A percentile compares a stretch with the other conserved stretches of the same genome.
phyloP scores from a whole-genome alignment of 2,888 invertebrate species.

The Acanthosoma haemorrhoidale region DNA sequence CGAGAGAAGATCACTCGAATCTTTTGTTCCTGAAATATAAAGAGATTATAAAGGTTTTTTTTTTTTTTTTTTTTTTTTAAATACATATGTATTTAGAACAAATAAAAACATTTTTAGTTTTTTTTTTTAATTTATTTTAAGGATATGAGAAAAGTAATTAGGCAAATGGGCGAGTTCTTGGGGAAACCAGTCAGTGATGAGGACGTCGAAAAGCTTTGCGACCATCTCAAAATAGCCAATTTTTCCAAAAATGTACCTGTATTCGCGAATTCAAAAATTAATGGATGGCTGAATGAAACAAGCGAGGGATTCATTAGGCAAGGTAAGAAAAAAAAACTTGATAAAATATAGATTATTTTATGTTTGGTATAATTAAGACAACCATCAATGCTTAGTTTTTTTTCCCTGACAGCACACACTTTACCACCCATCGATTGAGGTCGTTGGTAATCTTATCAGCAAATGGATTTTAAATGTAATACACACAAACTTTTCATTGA shows the following conservation, averaged over 20 bases:
- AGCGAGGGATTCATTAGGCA: slow-evolving; percentile 63
- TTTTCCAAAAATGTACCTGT: slow-evolving; percentile 77
- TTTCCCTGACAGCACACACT: too few relatives aligned
- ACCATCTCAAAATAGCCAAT: slow-evolving; percentile 72
- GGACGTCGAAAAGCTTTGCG: slow-evolving; percentile 56
- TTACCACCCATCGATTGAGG: too few relatives aligned
- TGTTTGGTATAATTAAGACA: too few relatives aligned
- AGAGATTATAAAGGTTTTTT: slow-evolving; percentile 60
- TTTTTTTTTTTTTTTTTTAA: neutral
- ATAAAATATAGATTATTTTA: too few relatives aligned
- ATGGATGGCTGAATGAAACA: slow-evolving; percentile 54
- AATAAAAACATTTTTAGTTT: neutral
- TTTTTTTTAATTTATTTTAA: slow-evolving; percentile 44
- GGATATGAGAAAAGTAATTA: slow-evolving; percentile 57
- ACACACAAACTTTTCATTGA: too few relatives aligned
- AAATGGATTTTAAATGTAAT: too few relatives aligned
- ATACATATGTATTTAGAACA: neutral
- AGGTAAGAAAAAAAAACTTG: slow-evolving; percentile 37
- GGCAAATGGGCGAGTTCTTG: slow-evolving; percentile 58
- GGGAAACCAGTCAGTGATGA: slow-evolving; percentile 54
- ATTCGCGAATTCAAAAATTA: slow-evolving; percentile 60
- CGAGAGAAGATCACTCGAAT: slow-evolving; percentile 58
- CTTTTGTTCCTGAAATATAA: slow-evolving; percentile 75
- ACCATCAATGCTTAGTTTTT: too few relatives aligned
- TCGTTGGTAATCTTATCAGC: too few relatives aligned